These are phyloP conservation scores for Agrotis ipsilon DNA, from an alignment of 2,888 invertebrate genomes.

Conservation along the genomic window DNA sequence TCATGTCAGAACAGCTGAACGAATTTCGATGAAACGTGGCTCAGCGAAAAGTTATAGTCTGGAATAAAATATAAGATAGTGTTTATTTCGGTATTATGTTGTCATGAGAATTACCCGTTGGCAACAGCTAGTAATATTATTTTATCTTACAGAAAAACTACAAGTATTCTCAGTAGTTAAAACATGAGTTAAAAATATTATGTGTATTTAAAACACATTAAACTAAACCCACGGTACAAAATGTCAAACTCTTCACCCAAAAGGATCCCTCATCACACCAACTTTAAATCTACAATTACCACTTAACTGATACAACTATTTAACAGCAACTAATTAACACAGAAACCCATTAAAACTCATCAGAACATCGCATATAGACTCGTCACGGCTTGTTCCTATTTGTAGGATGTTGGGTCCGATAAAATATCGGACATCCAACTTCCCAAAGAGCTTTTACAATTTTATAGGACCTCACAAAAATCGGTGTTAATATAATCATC, in stretches of 20 bases:
- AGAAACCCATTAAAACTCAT: conserved; percentile 58
- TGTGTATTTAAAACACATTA: too few species aligned
- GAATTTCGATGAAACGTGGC: too few species aligned
- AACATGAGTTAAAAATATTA: too few species aligned
- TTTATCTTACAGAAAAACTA: too few species aligned
- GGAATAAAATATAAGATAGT: too few species aligned
- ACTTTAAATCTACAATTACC: conserved; percentile 1
- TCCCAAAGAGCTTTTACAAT: not conserved
- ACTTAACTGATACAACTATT: conserved; percentile 9
- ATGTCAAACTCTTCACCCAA: not conserved
- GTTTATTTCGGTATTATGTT: too few species aligned
- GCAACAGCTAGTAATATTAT: too few species aligned
- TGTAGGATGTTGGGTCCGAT: not conserved
- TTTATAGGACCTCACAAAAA: not conserved
- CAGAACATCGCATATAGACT: conserved; percentile 71
- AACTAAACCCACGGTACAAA: not conserved
- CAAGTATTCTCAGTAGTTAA: too few species aligned
- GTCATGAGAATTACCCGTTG: too few species aligned
- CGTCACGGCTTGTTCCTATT: not conserved
- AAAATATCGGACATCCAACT: not conserved
- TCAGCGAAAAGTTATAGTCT: too few species aligned
- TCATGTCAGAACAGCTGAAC: too few species aligned
- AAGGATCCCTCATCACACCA: not conserved
- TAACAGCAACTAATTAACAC: conserved; percentile 13
- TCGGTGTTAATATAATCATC: too few species aligned